Percentiles rank a stretch among this genome's conserved stretches.
Evolutionary conservation across 2,797 vertebrate species (phyloP).

Genomic region (Gorsachius magnificus): DNA sequence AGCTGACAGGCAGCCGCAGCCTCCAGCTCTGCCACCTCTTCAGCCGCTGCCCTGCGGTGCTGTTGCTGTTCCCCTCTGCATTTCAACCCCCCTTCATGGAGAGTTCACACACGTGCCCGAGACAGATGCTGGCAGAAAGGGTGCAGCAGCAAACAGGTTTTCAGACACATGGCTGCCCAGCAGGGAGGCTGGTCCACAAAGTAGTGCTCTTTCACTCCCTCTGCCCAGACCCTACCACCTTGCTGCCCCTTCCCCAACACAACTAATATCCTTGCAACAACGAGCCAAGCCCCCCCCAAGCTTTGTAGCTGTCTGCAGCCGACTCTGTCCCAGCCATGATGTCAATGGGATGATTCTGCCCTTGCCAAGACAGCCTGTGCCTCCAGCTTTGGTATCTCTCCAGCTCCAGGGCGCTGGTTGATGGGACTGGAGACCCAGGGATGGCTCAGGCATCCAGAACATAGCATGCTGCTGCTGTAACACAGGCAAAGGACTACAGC

Average conservation of each 20-base stretch:
- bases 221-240: not conserved
- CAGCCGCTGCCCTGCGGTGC: not conserved
- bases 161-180: not conserved
- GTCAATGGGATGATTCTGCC: not conserved
- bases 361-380: not conserved
- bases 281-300: not conserved
- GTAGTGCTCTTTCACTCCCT: not conserved
- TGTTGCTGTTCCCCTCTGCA: not conserved
- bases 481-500: not conserved
- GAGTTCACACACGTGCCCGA: not conserved
- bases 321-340: not conserved
- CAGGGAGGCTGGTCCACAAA: not conserved
- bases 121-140: not conserved
- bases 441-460: not conserved
- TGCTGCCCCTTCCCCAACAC: not conserved
- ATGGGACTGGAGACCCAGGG: not conserved
- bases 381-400: not conserved
- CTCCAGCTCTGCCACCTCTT: not conserved
- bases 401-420: not conserved
- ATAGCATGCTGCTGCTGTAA: not conserved
- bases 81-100: not conserved
- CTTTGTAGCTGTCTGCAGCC: not conserved
- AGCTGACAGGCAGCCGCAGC: not conserved
- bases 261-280: not conserved
- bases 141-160: not conserved